Base-by-base conservation (phyloP, 2,113 vertebrate genomes). In the Rhinopomastus cyanomelas region DNA sequence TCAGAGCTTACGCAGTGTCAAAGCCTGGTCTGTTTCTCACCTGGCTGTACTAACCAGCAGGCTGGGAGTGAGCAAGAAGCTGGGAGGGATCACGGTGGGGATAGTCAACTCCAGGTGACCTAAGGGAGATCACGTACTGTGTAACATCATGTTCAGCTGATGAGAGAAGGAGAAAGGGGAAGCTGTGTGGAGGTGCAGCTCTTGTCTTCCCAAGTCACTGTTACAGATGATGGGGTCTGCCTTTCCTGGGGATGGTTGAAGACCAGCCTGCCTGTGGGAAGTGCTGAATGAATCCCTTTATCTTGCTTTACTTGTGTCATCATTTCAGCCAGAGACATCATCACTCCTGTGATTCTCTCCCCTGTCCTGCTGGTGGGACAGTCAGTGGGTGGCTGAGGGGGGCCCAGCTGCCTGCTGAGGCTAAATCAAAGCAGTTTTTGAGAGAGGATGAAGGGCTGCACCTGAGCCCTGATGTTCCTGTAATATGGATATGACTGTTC, bases 181-280 rank as follows among this genome's bases (percentile, higher is more conserved):
- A 6, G 57, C 22, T 22, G 55, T 2, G 1, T 1, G 44, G 19
- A 46, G 44, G 16, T 46, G 19, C 19, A 23, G 11, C 2, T 0
- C 29, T 79, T 81, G 37, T 55, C 52, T 71, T 82, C 16, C 9
- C 14, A 59, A 76, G 27, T 79, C 21, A 27, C 8, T 0, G 0
- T 36, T 55, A 11, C 0, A 2, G 0, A 2, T 75, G 59, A 39
- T 5, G 21, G 34, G 61, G 12, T 39, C 30, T n/a, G 62, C 21
- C 62, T 88, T 30, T 82, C 53, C 44, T 67, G 37, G 48, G 12
- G 21, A 14, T 51, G 67, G 30, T 14, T 68, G 67, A 59, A 22
- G 42, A 29, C 37, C 30, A 82, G 30, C 36, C 56, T 81, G 57
- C 36, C 5, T 0, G 4, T 29, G 17, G 51, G 39, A 64, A 51